These are phyloP conservation scores for Prionailurus bengalensis DNA, from an alignment of 2,113 vertebrate genomes.

Conservation along the genomic window DNA sequence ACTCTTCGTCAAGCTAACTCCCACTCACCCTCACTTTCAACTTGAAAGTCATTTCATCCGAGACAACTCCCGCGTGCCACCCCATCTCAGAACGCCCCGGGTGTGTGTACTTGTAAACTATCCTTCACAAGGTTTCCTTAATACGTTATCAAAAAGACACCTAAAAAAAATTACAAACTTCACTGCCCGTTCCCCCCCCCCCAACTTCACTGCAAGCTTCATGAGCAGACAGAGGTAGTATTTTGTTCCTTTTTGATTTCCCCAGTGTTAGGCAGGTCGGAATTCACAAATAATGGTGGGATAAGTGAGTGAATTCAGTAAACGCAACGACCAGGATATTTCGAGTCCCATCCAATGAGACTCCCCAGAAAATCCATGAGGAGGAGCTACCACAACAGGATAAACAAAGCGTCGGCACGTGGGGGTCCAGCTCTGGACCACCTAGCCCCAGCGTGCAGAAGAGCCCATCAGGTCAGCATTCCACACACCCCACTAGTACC, in stretches of 20 bases:
- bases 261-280: no score
- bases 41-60: neutral
- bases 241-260: neutral
- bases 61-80: accelerated
- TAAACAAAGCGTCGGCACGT: accelerated
- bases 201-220: neutral
- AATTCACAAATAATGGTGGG: neutral
- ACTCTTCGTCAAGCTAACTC: neutral
- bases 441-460: accelerated
- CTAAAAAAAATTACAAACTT: neutral
- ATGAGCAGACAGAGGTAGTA: neutral
- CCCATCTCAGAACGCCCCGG: neutral
- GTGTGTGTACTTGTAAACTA: accelerated
- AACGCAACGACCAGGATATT: neutral
- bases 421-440: neutral
- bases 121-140: neutral
- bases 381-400: neutral
- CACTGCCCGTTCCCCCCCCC: neutral
- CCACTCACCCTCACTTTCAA: neutral
- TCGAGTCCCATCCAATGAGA: neutral
- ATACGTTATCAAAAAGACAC: neutral
- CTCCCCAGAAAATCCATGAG: neutral
- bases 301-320: neutral
- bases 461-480: neutral
- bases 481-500: accelerated